Evolutionary conservation across 1,140 invertebrate species (phyloP), one percentile per base, ranked within the genome.

Genomic region (Planococcus citri): DNA sequence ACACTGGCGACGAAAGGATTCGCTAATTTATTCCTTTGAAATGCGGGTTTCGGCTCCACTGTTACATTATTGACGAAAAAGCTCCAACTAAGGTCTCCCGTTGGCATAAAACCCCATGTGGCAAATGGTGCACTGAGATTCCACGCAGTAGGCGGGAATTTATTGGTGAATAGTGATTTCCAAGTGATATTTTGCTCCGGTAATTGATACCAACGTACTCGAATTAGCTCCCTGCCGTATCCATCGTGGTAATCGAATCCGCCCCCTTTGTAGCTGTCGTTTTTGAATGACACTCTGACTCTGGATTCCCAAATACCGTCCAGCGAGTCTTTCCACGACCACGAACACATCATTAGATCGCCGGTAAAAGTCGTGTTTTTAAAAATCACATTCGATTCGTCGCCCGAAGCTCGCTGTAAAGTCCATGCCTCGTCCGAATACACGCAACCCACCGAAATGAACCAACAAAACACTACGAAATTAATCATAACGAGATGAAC

Each of bases 371-470:
- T 64, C 3, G 60, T 64, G 24, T 64, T 64, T 24, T 25, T 10
- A 21, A 64, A 64, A 17, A 64, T 64, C 60, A 64, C 60, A 3
- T 3, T 2, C 6, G 60, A 64, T 64, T 64, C 60, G 60, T 64
- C 60, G 1, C 8, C 60, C 3, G 25, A 10, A 64, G 22, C 22
- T 64, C 60, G 12, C 22, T 25, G 20, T 9, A 64, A 20, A 3
- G 20, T 64, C 60, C 60, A 64, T 9, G 10, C 6, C 10, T 51
- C 41, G 2, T 9, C 6, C 6, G 41, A 4, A 20, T 51, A 20
- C 2, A 51, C 17, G 41, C n/a, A 17, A 17, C 17, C 17, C n/a
- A n/a, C n/a, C 10, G 2, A 51, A 51, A 51, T n/a, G 10, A 51
- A 14, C n/a, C n/a, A n/a, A 51, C 41, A 51, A 14, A 51, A 51